Evolutionary conservation across 1,140 invertebrate genomes (phyloP).

Genomic region (Drosophila bocki): DNA sequence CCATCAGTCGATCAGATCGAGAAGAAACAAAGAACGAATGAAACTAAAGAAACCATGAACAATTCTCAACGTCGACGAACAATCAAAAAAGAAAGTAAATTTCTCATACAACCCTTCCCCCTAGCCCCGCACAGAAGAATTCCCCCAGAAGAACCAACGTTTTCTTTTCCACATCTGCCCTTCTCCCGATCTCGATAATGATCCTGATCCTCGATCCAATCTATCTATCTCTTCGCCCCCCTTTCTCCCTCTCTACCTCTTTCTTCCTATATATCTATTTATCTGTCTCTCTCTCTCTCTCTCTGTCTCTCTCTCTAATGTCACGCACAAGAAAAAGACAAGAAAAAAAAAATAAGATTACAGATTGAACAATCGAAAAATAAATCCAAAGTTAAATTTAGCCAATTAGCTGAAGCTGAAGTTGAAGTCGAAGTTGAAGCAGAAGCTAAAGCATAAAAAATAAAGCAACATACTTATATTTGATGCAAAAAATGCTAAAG

Average conservation of each 20-base stretch:
- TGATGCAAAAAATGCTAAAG: conserved; percentile 81
- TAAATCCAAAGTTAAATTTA: conserved; percentile 80
- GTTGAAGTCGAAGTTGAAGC: conserved; percentile 7
- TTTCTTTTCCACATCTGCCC: conserved; percentile 47
- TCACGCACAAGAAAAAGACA: conserved; percentile 41
- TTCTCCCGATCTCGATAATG: conserved; percentile 1
- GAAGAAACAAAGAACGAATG: conserved; percentile 16
- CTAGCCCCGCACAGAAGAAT: conserved; percentile 6
- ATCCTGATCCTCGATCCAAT: not conserved
- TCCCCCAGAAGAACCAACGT: conserved; percentile 11
- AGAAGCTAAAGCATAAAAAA: conserved; percentile 29
- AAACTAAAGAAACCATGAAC: conserved; percentile 18
- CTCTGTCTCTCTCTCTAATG: conserved; percentile 31
- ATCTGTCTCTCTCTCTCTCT: not conserved
- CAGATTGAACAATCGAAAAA: conserved; percentile 53
- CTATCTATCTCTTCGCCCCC: not conserved
- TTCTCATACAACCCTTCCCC: conserved; percentile 42
- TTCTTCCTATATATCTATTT: not conserved
- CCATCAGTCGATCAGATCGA: conserved; percentile 26
- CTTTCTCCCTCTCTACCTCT: not conserved
- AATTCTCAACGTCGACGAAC: conserved; percentile 43
- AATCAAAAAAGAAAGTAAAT: conserved; percentile 71
- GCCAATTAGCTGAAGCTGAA: conserved; percentile 45
- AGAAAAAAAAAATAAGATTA: conserved; percentile 4
- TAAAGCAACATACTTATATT: conserved; percentile 60